These are phyloP conservation scores for Serilophus lunatus DNA, from an alignment of 2,113 vertebrate species.

Conservation along the genomic window DNA sequence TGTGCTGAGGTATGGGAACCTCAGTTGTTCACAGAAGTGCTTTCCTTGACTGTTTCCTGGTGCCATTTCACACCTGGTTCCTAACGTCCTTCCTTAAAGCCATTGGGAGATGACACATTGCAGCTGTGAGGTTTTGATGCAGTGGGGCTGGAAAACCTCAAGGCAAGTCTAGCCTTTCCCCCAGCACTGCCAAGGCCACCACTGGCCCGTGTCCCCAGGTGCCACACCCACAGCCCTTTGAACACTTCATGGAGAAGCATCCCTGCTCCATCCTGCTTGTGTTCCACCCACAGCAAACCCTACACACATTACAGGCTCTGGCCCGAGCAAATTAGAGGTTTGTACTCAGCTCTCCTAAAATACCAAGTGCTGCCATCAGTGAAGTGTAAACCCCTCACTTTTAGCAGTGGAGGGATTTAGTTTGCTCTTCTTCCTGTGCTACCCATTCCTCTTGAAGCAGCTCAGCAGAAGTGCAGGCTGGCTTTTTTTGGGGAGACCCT, in stretches of 20 bases:
- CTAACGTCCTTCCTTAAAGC: not conserved
- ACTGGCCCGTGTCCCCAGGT: not conserved
- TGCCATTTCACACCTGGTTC: not conserved
- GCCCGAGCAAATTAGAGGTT: not conserved
- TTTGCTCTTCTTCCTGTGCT: fast-evolving
- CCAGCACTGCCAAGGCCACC: not conserved
- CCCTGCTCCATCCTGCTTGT: fast-evolving
- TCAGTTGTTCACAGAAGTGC: not conserved
- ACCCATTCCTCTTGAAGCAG: not conserved
- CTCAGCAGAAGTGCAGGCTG: not conserved
- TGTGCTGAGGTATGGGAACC: not conserved
- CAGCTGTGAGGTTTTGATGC: not conserved
- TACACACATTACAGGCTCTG: not conserved
- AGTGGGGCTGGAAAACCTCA: not conserved
- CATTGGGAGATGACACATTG: not conserved
- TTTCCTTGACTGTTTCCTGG: not conserved
- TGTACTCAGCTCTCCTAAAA: not conserved
- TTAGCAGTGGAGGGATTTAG: not conserved
- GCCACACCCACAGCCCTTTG: not conserved
- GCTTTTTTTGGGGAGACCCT: not conserved
- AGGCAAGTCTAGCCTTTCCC: not conserved
- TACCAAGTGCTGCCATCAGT: not conserved
- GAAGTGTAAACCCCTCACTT: not conserved
- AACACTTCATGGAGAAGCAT: not conserved
- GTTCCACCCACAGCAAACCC: not conserved